These are phyloP conservation scores for Pyralis farinalis DNA, from an alignment of 2,888 invertebrate genomes.

Conservation along the genomic window DNA sequence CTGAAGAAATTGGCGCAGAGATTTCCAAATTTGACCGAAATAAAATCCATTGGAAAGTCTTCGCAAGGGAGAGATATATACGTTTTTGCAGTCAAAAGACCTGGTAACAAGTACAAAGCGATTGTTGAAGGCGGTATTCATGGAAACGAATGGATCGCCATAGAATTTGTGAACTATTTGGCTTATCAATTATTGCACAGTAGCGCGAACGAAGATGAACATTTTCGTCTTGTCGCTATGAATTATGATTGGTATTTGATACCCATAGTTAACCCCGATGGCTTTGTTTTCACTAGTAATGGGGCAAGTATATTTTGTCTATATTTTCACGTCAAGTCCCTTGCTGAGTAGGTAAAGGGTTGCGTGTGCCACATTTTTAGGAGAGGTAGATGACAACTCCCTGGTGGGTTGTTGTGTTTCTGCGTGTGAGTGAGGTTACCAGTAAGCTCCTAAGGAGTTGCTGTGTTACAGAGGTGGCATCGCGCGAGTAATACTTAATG, in stretches of 20 bases:
- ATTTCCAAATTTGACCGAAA: conserved; percentile 55
- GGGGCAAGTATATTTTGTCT: too few species aligned
- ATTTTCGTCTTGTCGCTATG: conserved; percentile 53
- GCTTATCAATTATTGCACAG: conserved; percentile 68
- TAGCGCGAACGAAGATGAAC: conserved; percentile 44
- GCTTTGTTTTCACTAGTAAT: conserved; percentile 62
- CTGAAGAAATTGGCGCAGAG: conserved; percentile 61
- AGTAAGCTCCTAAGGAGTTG: too few species aligned
- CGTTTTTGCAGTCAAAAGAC: conserved; percentile 33
- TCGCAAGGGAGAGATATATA: conserved; percentile 62
- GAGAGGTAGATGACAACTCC: too few species aligned
- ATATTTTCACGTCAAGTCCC: too few species aligned
- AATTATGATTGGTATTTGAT: conserved; percentile 85
- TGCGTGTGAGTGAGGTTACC: too few species aligned
- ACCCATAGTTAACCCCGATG: conserved; percentile 88
- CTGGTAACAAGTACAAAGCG: conserved; percentile 51
- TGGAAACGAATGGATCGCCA: conserved; percentile 87
- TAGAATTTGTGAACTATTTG: conserved; percentile 82
- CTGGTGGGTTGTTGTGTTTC: too few species aligned
- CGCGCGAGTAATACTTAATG: too few species aligned
- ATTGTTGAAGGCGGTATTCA: conserved; percentile 84
- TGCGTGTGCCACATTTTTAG: too few species aligned
- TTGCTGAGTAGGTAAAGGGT: too few species aligned
- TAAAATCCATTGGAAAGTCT: conserved; percentile 57
- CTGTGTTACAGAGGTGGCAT: too few species aligned